These are phyloP conservation scores for Desmophyllum pertusum DNA, from an alignment of 92 coral and sea anemone species.

Conservation along the genomic window DNA sequence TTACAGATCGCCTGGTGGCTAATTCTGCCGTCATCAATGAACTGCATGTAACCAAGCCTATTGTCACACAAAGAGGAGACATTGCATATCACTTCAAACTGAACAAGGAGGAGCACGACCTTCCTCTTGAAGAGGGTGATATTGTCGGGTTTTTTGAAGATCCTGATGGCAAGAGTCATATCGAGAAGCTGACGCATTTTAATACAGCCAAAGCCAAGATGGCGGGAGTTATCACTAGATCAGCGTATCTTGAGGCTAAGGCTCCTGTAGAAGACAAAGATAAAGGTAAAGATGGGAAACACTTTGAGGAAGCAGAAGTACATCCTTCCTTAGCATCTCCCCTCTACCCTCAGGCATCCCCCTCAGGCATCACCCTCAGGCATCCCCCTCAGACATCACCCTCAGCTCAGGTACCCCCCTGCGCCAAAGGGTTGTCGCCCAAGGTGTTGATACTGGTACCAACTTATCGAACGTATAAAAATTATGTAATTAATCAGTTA, in stretches of 20 bases:
- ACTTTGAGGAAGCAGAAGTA: too few species aligned
- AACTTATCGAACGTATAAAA: too few species aligned
- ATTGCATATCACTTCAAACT: slow-evolving; percentile 92
- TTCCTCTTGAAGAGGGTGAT: slow-evolving; percentile 92
- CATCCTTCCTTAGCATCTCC: neutral
- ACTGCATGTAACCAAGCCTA: slow-evolving; percentile 80
- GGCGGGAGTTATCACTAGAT: slow-evolving; percentile 97
- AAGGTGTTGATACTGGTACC: too few species aligned
- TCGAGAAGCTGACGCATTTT: slow-evolving; percentile 76
- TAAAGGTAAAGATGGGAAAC: slow-evolving; percentile 57
- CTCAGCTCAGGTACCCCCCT: too few species aligned
- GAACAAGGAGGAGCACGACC: slow-evolving; percentile 57
- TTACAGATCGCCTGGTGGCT: slow-evolving; percentile 90
- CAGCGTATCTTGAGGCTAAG: slow-evolving; percentile 96
- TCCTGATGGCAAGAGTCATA: slow-evolving; percentile 71
- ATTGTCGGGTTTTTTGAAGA: slow-evolving; percentile 91
- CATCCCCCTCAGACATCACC: neutral
- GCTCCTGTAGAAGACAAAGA: slow-evolving; percentile 59
- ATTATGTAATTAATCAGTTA: too few species aligned
- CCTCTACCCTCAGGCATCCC: neutral
- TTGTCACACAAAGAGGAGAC: slow-evolving; percentile 91
- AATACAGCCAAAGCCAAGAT: slow-evolving; percentile 76
- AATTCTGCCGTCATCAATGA: slow-evolving; percentile 84
- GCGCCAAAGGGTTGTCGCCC: too few species aligned
- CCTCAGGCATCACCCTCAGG: neutral